Conservation (phyloP, 2,888 invertebrate species). For the Coelopa pilipes region DNA sequence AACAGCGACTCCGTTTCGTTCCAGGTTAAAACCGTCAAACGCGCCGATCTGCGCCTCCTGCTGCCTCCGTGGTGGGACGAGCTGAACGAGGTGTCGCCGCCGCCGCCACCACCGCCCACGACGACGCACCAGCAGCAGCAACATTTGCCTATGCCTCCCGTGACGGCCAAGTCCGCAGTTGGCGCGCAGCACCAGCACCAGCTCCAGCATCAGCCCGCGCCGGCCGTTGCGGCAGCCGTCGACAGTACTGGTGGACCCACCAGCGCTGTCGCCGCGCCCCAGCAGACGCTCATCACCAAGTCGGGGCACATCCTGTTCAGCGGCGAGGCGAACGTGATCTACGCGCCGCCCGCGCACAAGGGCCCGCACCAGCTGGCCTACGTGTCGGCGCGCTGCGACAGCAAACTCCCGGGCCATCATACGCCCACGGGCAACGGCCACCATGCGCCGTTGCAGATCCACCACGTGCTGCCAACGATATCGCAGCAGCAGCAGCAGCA, state of each 20-base stretch:
- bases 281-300: slow-evolving; percentile 41
- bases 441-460: slow-evolving; percentile 56
- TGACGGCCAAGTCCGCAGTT: slow-evolving; percentile 15
- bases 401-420: slow-evolving; percentile 53
- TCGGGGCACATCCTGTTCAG: slow-evolving; percentile 46
- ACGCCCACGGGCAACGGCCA: slow-evolving; percentile 43
- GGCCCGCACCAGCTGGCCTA: slow-evolving; percentile 51
- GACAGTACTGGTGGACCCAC: slow-evolving; percentile 6
- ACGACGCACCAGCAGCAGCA: slow-evolving; percentile 4
- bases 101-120: slow-evolving; percentile 39
- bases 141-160: too few species aligned
- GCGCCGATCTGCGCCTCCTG: slow-evolving; percentile 89
- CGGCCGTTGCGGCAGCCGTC: slow-evolving; percentile 17
- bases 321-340: slow-evolving; percentile 51
- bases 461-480: slow-evolving; percentile 58
- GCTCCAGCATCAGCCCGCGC: slow-evolving; percentile 40
- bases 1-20: slow-evolving; percentile 16
- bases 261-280: slow-evolving; percentile 24
- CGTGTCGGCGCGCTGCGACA: slow-evolving; percentile 61
- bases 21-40: slow-evolving; percentile 73
- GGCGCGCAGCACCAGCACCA: slow-evolving; percentile 39
- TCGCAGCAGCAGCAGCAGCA: slow-evolving; percentile 41
- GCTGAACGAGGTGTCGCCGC: slow-evolving; percentile 74
- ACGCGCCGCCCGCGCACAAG: slow-evolving; percentile 43
- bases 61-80: slow-evolving; percentile 98